Conservation (phyloP, 2,113 vertebrate genomes). For the Neodon shergylaensis region DNA sequence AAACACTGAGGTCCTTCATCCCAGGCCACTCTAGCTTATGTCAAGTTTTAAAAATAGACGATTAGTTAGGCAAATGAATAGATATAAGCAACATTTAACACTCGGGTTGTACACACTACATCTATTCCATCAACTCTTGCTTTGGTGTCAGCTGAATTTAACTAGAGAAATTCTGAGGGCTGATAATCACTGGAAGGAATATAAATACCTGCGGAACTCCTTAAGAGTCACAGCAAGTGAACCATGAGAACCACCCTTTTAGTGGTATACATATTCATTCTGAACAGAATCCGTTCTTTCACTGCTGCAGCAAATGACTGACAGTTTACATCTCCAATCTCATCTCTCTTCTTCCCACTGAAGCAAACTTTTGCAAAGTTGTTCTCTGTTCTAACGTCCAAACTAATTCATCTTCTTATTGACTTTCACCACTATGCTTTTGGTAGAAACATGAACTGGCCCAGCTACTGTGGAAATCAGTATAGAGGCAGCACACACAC, state of each 20-base stretch:
- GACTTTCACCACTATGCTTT: background rate
- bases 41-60: background rate
- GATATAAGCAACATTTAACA: background rate
- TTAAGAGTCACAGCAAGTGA: background rate
- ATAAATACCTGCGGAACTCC: background rate
- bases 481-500: too few species aligned
- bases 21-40: background rate
- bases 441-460: background rate
- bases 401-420: background rate
- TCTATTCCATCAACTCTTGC: background rate
- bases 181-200: too few species aligned
- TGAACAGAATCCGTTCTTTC: background rate
- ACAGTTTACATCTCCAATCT: background rate
- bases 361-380: background rate
- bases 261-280: background rate
- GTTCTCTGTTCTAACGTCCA: background rate
- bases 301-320: too few species aligned
- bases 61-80: background rate
- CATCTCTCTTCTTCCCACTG: background rate
- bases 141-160: background rate
- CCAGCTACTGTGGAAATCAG: background rate
- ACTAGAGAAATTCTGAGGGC: too few species aligned
- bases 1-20: too few species aligned
- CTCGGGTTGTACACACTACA: background rate
- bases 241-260: background rate